Evolutionary conservation across 2,888 invertebrate genomes (phyloP), one percentile per base, ranked within the genome.

Genomic region (Drosophila histrio): DNA sequence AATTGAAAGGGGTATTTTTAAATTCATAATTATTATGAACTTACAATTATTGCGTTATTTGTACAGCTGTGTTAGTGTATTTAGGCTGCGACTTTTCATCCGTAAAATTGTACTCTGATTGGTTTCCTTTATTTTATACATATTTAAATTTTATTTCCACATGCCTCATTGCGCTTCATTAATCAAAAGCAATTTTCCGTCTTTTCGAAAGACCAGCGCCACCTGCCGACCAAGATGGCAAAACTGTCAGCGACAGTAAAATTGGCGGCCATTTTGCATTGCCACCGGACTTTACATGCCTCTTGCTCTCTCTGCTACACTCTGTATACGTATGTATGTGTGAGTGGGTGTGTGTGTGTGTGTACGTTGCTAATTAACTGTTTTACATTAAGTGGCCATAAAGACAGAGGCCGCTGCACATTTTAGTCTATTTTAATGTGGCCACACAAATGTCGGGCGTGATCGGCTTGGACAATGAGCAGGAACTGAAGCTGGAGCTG

Each of bases 331-430:
- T 22, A 24, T 38, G 15, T 24, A 19, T 26, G 17, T 43, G 32
- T 53, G 41, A 41, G 46, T 47, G 43, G 43, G 54, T 65, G 50
- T 47, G 59, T 64, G 24, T 60, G 44, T 64, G 57, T 67, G 80
- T 44, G 54, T 60, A n/a, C n/a, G 65, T 43, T 58, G 65, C 87
- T 84, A 84, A 84, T 84, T 88, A 88, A 88, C 84, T 88, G 84
- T 80, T 87, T 87, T 84, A 87, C 88, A 88, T 88, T 84, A 84
- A 84, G 81, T 78, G 76, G 74, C 76, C 87, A 84, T 88, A 84
- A 84, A 84, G 76, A 67, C 76, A 60, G 81, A 66, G 30, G 44
- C 54, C 59, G 70, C 56, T 43, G 68, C 43, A 49, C 65, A 80
- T 72, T 87, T 83, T 80, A 72, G 81, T 73, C 78, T 75, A 83